Evolutionary conservation across 2,113 vertebrate species (phyloP).

Genomic region (Mormoops blainvillei): DNA sequence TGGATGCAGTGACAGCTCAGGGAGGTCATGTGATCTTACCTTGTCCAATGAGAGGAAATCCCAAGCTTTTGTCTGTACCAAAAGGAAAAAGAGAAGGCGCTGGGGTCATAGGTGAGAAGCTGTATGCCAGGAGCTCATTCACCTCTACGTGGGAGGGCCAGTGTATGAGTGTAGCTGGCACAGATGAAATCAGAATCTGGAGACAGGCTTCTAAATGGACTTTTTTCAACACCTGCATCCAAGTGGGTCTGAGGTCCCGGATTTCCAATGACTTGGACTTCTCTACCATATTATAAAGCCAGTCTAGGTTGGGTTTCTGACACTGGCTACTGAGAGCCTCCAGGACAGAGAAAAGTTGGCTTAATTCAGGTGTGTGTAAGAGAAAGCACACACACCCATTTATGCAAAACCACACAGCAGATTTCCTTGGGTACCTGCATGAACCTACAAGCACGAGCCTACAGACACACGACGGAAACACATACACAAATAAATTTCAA

Average conservation of each 20-base stretch:
- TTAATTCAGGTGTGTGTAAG: constrained; percentile 10
- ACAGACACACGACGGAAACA: not conserved
- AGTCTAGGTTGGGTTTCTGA: not conserved
- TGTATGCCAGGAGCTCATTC: not conserved
- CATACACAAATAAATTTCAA: not conserved
- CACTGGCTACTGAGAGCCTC: not conserved
- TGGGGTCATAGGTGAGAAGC: not conserved
- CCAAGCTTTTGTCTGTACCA: rapidly evolving
- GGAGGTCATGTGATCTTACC: not conserved
- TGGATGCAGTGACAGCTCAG: not conserved
- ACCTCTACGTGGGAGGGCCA: rapidly evolving
- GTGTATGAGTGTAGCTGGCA: not conserved
- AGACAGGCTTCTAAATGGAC: not conserved
- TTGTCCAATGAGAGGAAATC: not conserved
- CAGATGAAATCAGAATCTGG: not conserved
- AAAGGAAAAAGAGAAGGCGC: not conserved
- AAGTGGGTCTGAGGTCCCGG: rapidly evolving
- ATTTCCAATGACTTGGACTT: no score
- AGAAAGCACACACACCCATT: constrained; percentile 18
- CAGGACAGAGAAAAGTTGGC: not conserved
- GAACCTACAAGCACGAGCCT: no score
- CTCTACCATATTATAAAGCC: not conserved
- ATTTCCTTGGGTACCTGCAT: not conserved
- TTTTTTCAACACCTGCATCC: not conserved
- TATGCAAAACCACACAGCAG: not conserved